Conservation (phyloP, 2,113 vertebrate species). For the Coracopsis vasa region DNA sequence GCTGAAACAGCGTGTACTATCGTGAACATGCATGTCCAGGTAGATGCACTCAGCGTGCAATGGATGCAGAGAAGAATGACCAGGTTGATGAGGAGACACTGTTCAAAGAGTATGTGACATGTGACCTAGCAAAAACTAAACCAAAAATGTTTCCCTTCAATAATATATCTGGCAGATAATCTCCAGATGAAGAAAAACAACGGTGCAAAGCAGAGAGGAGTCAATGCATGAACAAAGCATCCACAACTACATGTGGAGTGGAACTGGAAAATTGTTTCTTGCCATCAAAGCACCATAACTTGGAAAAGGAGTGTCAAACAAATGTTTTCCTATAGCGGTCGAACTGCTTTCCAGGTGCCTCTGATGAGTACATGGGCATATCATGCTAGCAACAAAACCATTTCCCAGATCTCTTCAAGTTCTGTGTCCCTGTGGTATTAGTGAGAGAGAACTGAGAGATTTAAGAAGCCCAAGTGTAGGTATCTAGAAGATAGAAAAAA, state of each 20-base stretch:
- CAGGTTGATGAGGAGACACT: not conserved
- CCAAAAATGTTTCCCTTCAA: not conserved
- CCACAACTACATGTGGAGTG: not conserved
- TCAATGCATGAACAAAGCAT: not conserved
- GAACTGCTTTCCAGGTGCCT: not conserved
- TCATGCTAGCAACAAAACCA: not conserved
- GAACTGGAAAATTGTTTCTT: not conserved
- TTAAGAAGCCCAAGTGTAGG: not conserved
- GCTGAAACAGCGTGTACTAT: rapidly evolving
- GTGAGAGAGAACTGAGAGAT: not conserved
- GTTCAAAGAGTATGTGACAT: not conserved
- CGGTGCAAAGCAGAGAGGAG: not conserved
- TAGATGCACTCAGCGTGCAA: not conserved
- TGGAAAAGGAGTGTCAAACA: not conserved
- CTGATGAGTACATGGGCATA: not conserved
- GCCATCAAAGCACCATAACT: not conserved
- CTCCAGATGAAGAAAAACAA: not conserved
- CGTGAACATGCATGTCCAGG: not conserved
- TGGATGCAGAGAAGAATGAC: rapidly evolving
- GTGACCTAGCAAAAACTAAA: not conserved
- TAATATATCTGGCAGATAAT: not conserved
- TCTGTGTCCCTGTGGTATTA: not conserved
- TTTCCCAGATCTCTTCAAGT: not conserved
- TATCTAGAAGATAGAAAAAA: not conserved
- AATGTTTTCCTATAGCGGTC: not conserved